Base-by-base conservation (phyloP, 2,113 vertebrate genomes). In the Caracal caracal region DNA sequence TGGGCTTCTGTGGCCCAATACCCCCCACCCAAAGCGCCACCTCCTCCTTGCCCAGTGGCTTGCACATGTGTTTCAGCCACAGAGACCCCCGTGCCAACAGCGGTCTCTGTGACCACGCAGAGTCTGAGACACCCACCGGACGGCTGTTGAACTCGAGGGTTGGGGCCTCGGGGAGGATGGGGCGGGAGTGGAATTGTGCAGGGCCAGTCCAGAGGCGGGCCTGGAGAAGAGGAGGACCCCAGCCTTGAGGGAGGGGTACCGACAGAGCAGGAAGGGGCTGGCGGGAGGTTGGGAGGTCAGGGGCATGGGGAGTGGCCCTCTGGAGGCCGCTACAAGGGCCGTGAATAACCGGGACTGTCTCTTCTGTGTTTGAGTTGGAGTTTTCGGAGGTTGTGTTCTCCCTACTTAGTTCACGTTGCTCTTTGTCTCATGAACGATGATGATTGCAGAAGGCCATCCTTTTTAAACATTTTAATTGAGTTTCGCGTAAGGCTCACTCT, bases 271-370 rank as follows among this genome's bases (percentile, higher is more conserved):
- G n/a, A 51, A 82, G 47, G 35, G 20, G 10, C 51, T n/a, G 6
- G 8, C 0, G 10, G 68, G 30, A 8, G 5, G 20, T 5, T 2
- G 35, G 17, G n/a, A 33, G 71, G n/a, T 33, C 8, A 4, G 49
- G 59, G 26, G 12, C 16, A 2, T 1, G 7, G 10, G 43, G 17
- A 33, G 17, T 10, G 30, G 37, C 19, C 26, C 22, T 30, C 87
- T 17, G 20, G 90, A 16, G 1, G 0, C 33, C 0, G 1, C 79
- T 26, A 0, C 37, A 20, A 56, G 51, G 30, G 20, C 40, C 3
- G 40, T 0, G 15, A 43, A 33, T 16, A 0, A 35, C 22, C 22
- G 2, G 30, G 11, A 3, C 37, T 19, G 10, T 26, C n/a, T 35
- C 9, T 68, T 35, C 10, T 80, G 16, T 66, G 47, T 65, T 11